Percentiles rank a stretch among this genome's conserved stretches.
Evolutionary conservation across 2,888 invertebrate species (phyloP).

Genomic region (Margaritifera margaritifera): DNA sequence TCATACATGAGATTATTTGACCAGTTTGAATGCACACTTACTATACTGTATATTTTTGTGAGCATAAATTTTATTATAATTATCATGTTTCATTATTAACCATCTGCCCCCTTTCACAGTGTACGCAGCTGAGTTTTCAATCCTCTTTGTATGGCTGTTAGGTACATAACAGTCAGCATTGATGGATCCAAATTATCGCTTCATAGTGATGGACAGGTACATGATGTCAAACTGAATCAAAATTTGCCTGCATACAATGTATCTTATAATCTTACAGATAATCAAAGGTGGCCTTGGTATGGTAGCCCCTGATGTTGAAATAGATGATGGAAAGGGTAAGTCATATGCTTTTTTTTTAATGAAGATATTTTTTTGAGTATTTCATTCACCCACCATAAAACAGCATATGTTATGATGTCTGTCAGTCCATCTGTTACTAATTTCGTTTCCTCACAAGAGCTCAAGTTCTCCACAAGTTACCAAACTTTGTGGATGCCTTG

Average conservation of each 20-base stretch:
- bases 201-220: not conserved
- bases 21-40: no score
- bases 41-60: no score
- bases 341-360: not conserved
- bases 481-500: no score
- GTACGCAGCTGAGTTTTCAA: no score
- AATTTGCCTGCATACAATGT: not conserved
- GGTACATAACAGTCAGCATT: not conserved
- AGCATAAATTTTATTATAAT: not conserved
- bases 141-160: not conserved
- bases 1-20: no score
- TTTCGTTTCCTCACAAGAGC: no score
- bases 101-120: not conserved
- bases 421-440: no score
- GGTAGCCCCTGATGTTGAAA: constrained; percentile 93
- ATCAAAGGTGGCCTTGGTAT: constrained; percentile 91
- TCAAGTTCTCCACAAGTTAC: no score
- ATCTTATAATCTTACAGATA: constrained; percentile 70
- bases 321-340: constrained; percentile 85
- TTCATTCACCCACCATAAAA: not conserved
- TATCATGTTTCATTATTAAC: not conserved
- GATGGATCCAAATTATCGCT: not conserved
- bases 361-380: not conserved
- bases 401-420: not conserved
- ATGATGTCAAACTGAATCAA: not conserved